Evolutionary conservation across 2,888 invertebrate species (phyloP), one percentile per base, ranked within the genome.

Genomic region (Molorchus minor): DNA sequence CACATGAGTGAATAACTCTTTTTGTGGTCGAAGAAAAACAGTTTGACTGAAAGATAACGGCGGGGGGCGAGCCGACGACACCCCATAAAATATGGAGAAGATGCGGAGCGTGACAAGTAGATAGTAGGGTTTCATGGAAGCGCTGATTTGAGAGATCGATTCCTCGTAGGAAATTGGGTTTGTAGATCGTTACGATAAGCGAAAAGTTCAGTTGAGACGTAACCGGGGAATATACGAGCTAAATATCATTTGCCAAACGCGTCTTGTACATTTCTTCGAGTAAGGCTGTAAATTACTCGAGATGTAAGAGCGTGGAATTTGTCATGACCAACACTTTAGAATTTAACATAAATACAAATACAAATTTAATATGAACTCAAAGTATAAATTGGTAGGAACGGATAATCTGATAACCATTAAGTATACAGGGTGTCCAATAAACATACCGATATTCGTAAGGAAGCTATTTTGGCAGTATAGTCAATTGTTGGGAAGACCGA

Each of bases 131-230:
- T 68, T 66, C 67, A 58, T 69, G 69, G 67, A 71, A 71, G 72
- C 72, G 75, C 73, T 76, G 77, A 78, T 78, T 78, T 76, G 76
- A 73, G 69, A 74, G 76, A 77, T 76, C 77, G 77, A 77, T 77
- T 75, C 71, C 73, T 71, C 64, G 71, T 71, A 73, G 78, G 79
- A 78, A 79, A 78, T 78, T 78, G 78, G 76, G 76, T 79, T 77
- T 77, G 77, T 77, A 76, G 78, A 79, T 79, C 56, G 56, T 57
- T 41, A 57, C 45, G 69, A 67, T 67, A 65, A 64, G 62, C 53
- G 59, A 55, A 56, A 30, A 29, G 52, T 30, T 52, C 40, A 29
- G 52, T 52, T 52, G 19, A 52, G 19, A 52, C 40, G 52, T 52
- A 52, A 52, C 41, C 13, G 13, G 51, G 30, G 52, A 52, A 52